Evolutionary conservation across 2,113 vertebrate species (phyloP), one percentile per base, ranked within the genome.

Genomic region (Syngnathus typhle): DNA sequence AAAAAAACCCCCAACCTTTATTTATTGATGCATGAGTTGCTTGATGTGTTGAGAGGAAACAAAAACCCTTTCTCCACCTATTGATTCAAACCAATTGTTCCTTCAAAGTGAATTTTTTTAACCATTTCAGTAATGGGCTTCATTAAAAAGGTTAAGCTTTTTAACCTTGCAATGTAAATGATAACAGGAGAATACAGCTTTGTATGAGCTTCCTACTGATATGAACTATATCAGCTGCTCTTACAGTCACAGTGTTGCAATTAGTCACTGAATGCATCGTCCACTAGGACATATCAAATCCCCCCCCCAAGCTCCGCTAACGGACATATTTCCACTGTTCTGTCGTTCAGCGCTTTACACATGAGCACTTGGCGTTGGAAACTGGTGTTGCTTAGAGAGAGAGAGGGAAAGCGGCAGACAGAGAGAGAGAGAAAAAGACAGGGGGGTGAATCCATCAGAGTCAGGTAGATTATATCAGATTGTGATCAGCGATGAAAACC

Each of bases 81-180:
- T 43, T 61, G n/a, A 61, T 41, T 43, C 19, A 41, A 61, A 21
- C 19, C 60, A 41, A 41, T 61, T 75, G 82, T 80, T 82, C 62
- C 64, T 68, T 36, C 32, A 55, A 66, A 65, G 49, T 59, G 51
- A 68, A 69, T 51, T 71, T 39, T 39, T 56, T 59, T 32, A 52
- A 73, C 65, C 65, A 58, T 65, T 77, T 46, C 55, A 61, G 7
- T 63, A 46, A 60, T 55, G 52, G 3, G 11, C 11, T 13, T 13
- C 21, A 27, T 55, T 23, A 13, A 55, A 27, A 55, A 13, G n/a
- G n/a, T n/a, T 55, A 21, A 55, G 23, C 0, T 12, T 55, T 27
- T 27, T 55, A 55, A 55, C 52, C 21, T 27, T 23, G 21, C 21
- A 11, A 4, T 11, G 10, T 21, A 54, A 7, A 54, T 54, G 21